Base-by-base conservation (phyloP, 2,888 invertebrate species). In the Folsomia candida region DNA sequence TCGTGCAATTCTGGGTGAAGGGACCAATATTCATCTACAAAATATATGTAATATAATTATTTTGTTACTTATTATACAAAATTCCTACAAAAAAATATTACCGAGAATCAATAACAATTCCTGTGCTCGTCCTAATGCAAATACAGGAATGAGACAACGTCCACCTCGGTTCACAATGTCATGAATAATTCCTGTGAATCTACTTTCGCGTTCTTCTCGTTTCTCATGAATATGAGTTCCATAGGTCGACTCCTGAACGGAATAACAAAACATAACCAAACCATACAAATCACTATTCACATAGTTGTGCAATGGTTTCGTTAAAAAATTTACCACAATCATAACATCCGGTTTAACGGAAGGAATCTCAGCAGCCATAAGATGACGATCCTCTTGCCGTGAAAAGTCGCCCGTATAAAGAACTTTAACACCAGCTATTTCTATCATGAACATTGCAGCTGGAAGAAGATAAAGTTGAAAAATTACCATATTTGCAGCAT, bases 401-500 rank as follows among this genome's bases (percentile, higher is more conserved):
- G 98, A 98, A 83, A 99, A 99, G 82, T 99, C 99, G 0, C 99
- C 99, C 0, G 99, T 99, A 82, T 98, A 98, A 18, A 98, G 84
- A 73, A 95, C 88, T 86, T 94, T 96, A 1, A 98, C 97, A 18
- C 98, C 99, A 29, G 98, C 99, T 64, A 99, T 99, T 86, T 99
- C 98, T 71, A 99, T 94, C 97, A 99, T 97, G 83, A 99, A 99
- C 98, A 99, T 99, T 68, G 98, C 98, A 0, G 99, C 99, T 37
- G 37, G n/a, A n/a, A n/a, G n/a, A 37, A 37, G 14, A 37, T 37
- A 4, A 37, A 37, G 14, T 37, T 37, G 4, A 37, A n/a, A n/a
- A n/a, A n/a, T n/a, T n/a, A n/a, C n/a, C n/a, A n/a, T n/a, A n/a
- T n/a, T n/a, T n/a, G n/a, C n/a, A n/a, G n/a, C n/a, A n/a, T n/a